Conservation (phyloP, 2,888 invertebrate genomes). For the Acanthopleura granulata region DNA sequence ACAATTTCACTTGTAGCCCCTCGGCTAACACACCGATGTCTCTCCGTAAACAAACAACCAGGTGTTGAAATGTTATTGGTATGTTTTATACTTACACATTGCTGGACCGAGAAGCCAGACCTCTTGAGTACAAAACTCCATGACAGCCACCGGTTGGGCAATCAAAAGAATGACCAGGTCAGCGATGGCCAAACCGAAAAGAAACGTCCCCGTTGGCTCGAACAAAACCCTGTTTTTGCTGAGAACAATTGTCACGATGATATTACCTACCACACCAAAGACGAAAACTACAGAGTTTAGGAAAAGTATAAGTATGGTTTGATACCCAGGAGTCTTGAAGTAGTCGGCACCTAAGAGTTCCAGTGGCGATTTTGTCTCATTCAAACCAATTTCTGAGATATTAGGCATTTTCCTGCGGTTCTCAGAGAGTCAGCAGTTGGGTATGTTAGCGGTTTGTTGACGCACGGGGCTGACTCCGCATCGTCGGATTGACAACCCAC, state of each 20-base stretch:
- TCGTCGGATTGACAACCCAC: no score
- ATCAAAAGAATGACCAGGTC: not conserved
- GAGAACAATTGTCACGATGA: conserved; percentile 4
- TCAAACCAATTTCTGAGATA: no score
- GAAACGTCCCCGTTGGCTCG: conserved; percentile 13
- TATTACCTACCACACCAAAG: not conserved
- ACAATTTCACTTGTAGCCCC: no score
- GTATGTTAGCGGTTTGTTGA: no score
- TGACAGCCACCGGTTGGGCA: conserved; percentile 9
- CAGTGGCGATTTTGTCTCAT: no score
- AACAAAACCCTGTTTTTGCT: conserved; percentile 1
- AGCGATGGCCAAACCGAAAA: not conserved
- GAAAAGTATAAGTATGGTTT: not conserved
- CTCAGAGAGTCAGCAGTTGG: no score
- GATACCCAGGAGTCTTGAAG: conserved; percentile 5
- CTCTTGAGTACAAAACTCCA: conserved; percentile 9
- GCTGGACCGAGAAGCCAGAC: conserved; percentile 8
- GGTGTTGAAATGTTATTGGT: no score
- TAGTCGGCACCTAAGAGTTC: not conserved
- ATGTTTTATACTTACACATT: conserved; percentile 8
- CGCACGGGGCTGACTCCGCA: no score
- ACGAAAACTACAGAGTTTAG: conserved; percentile 8
- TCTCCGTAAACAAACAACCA: no score
- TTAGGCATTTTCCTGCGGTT: no score
- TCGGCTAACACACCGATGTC: no score